These are phyloP conservation scores for Carollia perspicillata DNA, from an alignment of 2,113 vertebrate genomes.

Conservation along the genomic window DNA sequence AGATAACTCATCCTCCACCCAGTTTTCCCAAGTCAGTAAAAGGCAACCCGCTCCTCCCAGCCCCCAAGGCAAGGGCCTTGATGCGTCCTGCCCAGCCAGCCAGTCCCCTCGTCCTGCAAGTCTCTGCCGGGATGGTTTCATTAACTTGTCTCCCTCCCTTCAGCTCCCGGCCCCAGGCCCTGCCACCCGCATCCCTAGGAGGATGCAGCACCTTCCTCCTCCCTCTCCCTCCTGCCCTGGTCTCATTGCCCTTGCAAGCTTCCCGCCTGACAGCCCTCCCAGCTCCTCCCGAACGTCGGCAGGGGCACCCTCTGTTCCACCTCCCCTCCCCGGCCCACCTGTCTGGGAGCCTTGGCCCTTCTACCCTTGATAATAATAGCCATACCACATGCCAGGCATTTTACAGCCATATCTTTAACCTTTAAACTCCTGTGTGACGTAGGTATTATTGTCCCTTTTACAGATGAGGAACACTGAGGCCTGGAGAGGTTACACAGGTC, in stretches of 20 bases:
- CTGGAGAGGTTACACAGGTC: neutral
- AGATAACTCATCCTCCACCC: neutral
- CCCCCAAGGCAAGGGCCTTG: neutral
- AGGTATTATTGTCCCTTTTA: neutral
- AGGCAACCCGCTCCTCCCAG: neutral
- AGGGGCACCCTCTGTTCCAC: fast-evolving
- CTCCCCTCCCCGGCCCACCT: neutral
- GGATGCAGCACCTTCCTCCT: too few species aligned
- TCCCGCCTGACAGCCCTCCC: neutral
- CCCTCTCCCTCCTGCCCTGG: too few species aligned
- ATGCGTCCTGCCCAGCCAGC: neutral
- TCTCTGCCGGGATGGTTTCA: neutral
- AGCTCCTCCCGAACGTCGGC: fast-evolving
- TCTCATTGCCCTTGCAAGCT: neutral
- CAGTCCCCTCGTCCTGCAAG: neutral
- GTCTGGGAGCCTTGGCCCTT: neutral
- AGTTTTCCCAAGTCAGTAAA: neutral
- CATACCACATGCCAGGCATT: neutral
- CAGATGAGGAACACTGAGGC: neutral
- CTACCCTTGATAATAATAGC: neutral
- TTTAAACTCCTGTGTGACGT: neutral
- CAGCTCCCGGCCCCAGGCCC: neutral
- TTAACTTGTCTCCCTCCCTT: neutral
- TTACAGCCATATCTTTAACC: neutral
- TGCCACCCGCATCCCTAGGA: neutral